Base-by-base conservation (phyloP, 2,113 vertebrate species). In the Alethe diademata region DNA sequence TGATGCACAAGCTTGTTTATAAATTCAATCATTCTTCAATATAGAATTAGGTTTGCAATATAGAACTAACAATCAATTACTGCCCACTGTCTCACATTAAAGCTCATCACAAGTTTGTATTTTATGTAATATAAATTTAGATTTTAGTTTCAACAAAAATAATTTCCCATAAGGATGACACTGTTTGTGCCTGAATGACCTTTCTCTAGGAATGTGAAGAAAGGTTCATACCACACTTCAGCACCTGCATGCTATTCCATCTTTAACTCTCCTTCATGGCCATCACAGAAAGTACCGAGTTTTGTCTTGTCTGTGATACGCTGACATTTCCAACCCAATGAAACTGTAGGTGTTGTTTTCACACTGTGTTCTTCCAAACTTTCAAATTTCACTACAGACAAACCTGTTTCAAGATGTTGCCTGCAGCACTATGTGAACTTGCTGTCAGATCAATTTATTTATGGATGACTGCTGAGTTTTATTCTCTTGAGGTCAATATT, bases 341-440 rank as follows among this genome's bases (percentile, higher is more conserved):
- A 75, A 76, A 54, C 71, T 40, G 62, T 78, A 86, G 81, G 89
- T 93, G 83, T 48, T 85, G 47, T 89, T 93, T 86, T 91, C 90
- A 93, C 67, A 96, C 65, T 66, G 36, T 1, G 8, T 66, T 78
- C 67, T 70, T 96, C 86, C 69, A 92, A 84, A 92, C 18, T 65
- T 91, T 92, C 57, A 81, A 58, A 79, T 88, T 95, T 78, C 62
- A 92, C 87, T 93, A 47, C 54, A 94, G 81, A 56, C 82, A 96
- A 94, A 96, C 94, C 92, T 96, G 86, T 72, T 96, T 75, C 82
- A 92, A 96, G 90, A 94, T 69, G 86, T 81, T 95, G 88, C 96
- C 93, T 96, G 92, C 73, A 90, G 86, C 88, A 93, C 72, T 75
- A 86, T 36, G 65, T 83, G 93, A 97, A 92, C 94, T 96, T 93